Base-by-base conservation (phyloP, 2,888 invertebrate species). In the Stratiomys singularior region DNA sequence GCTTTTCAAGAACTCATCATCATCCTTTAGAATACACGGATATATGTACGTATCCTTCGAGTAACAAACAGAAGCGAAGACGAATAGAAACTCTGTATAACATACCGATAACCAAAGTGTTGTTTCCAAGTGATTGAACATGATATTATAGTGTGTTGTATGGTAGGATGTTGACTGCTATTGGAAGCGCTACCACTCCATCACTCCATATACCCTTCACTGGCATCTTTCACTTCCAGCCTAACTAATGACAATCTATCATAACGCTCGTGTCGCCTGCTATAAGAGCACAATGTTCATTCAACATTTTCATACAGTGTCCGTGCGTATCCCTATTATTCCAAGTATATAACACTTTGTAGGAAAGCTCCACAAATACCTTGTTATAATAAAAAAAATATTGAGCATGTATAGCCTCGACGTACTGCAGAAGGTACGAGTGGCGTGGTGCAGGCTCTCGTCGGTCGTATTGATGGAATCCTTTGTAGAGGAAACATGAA, bases 241-340 rank as follows among this genome's bases (percentile, higher is more conserved):
- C 21, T 21, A 4, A 66, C 66, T 66, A 66, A 66, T 66, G 66
- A 66, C 66, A 66, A 66, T 66, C 66, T 66, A 66, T 66, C 66
- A 66, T 66, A 66, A 66, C 37, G 44, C 66, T 30, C 18, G 66
- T 37, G 5, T 37, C 37, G 3, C 9, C 37, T 3, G 37, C 37
- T 3, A 37, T 7, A 5, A 28, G n/a, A 28, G 15, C 64, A 60
- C 23, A 28, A 11, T 28, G 2, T 15, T 66, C 37, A 5, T 37
- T 5, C 37, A 37, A 9, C 37, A 37, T 37, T 3, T 37, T 52
- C 18, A 0, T 15, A 52, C 52, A 52, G 4, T 52, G 52, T 52
- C 52, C 52, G 15, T 52, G 52, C 52, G 52, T 18, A 5, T 11
- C 15, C 52, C 15, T 18, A 7, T 52, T 37, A 37, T 37, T 37